These are phyloP conservation scores for Odontomyia ornata DNA, from an alignment of 2,888 invertebrate genomes.

Conservation along the genomic window DNA sequence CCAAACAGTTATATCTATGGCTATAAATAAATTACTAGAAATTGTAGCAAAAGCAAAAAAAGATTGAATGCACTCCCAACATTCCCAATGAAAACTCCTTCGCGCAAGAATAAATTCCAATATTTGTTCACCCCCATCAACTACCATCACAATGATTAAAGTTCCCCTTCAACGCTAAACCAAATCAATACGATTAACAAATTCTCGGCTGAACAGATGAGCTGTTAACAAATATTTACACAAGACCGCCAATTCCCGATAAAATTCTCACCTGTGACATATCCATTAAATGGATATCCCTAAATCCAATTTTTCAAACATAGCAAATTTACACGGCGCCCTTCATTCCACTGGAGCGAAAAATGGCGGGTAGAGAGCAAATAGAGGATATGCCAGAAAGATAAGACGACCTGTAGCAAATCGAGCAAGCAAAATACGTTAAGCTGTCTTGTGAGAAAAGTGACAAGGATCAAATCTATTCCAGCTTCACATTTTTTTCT, in stretches of 20 bases:
- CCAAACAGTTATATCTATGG: no score
- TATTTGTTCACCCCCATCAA: no score
- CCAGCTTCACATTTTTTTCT: neutral
- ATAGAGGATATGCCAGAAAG: neutral
- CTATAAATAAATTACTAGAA: no score
- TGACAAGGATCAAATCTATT: conserved; percentile 25
- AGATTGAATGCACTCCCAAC: no score
- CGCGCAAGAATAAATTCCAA: no score
- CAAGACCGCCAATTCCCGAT: neutral
- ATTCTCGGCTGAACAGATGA: no score
- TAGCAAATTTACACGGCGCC: conserved; percentile 4
- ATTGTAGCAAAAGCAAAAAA: no score
- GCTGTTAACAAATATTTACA: no score
- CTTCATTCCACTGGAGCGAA: neutral
- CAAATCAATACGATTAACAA: no score
- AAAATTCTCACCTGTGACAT: neutral
- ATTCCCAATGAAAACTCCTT: no score
- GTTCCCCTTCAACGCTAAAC: no score
- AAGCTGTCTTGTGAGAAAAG: neutral
- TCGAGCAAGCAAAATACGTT: neutral
- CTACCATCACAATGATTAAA: neutral
- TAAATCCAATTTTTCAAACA: conserved; percentile 26
- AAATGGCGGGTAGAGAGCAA: neutral
- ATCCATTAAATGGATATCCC: neutral
- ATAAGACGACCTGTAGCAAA: neutral